A percentile compares a stretch with the other conserved stretches of the same genome.
Conservation (phyloP, 1,140 invertebrate genomes). For the Eriocheir sinensis region DNA sequence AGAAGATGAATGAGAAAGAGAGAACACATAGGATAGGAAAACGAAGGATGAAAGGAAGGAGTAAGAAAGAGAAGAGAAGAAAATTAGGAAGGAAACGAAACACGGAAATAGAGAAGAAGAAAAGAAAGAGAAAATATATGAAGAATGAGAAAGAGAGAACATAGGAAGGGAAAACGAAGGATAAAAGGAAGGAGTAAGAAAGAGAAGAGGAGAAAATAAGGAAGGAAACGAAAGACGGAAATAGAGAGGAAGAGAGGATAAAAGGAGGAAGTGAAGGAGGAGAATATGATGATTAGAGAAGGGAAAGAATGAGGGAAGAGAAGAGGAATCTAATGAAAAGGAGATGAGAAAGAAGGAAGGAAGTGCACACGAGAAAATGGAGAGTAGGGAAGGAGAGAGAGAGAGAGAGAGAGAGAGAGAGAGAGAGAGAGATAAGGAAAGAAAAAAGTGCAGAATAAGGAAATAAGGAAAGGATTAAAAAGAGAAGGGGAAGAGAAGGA, state of each 20-base stretch:
- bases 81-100: no score
- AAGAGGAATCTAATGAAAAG: no score
- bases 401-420: background rate
- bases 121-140: background rate
- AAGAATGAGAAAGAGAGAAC: background rate
- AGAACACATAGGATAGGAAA: background rate
- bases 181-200: background rate
- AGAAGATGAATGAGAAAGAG: background rate
- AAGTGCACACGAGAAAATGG: background rate
- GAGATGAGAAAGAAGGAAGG: background rate
- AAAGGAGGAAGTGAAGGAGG: background rate
- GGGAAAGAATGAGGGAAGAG: background rate
- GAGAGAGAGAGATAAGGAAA: background rate
- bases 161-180: background rate
- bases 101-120: background rate
- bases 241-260: background rate
- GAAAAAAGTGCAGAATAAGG: background rate
- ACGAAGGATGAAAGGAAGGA: background rate
- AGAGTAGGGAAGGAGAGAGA: background rate
- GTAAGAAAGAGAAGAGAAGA: background rate
- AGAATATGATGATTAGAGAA: background rate
- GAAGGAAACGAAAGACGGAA: background rate
- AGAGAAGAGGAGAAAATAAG: background rate
- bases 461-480: background rate
- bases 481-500: background rate